Percentiles rank a stretch among this genome's conserved stretches.
Evolutionary conservation across 2,888 invertebrate species (phyloP).

Genomic region (Matsumyia berberina): DNA sequence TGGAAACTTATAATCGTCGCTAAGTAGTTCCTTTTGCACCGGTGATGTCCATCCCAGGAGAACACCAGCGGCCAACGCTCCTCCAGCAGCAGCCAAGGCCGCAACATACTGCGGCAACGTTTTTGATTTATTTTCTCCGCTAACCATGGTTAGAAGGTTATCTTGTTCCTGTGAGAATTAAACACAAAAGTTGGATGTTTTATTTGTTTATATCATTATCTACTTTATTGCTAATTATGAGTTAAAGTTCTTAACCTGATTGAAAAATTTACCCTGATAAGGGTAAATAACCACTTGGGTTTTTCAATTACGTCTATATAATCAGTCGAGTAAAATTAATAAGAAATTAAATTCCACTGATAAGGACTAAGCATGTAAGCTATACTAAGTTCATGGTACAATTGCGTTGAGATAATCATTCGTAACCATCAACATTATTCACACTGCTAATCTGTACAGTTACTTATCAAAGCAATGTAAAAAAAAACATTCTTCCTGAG

Average conservation of each 20-base stretch:
- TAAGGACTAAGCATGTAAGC: neutral
- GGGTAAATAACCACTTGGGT: slow-evolving; percentile 44
- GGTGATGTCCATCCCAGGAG: slow-evolving; percentile 92
- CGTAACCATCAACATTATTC: too few species aligned
- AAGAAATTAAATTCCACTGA: neutral
- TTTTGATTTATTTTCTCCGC: slow-evolving; percentile 78
- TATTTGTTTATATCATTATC: slow-evolving; percentile 34
- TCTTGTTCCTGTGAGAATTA: slow-evolving; percentile 81
- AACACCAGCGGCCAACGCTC: slow-evolving; percentile 91
- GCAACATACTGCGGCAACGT: slow-evolving; percentile 83
- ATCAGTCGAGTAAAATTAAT: neutral
- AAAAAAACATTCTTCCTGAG: too few species aligned
- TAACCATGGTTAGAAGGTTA: slow-evolving; percentile 81
- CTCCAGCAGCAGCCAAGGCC: slow-evolving; percentile 88
- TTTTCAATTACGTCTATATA: neutral
- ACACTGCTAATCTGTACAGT: too few species aligned
- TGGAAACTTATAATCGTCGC: slow-evolving; percentile 83
- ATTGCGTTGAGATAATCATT: too few species aligned
- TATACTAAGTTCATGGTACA: too few species aligned
- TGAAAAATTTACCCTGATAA: slow-evolving; percentile 25
- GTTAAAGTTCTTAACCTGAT: slow-evolving; percentile 40
- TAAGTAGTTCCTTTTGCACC: slow-evolving; percentile 83
- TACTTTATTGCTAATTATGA: slow-evolving; percentile 19
- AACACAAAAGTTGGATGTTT: neutral
- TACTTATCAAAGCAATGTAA: too few species aligned